Evolutionary conservation across 2,113 vertebrate genomes (phyloP).

Genomic region (Chrysemys picta): DNA sequence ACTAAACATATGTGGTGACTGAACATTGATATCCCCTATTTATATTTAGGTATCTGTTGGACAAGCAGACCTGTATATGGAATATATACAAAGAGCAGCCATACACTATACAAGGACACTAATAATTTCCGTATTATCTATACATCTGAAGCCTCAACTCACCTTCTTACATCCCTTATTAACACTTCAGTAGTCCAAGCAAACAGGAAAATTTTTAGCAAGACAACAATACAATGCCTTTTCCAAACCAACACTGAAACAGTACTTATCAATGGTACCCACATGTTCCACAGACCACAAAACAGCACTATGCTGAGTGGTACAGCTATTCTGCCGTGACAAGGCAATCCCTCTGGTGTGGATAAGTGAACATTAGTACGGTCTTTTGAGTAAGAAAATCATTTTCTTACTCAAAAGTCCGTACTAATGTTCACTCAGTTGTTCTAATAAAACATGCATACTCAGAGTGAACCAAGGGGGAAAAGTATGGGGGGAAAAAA

Average conservation of each 20-base stretch:
- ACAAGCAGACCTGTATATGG: not conserved
- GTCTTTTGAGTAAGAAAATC: too few species aligned
- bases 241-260: constrained; percentile 35
- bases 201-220: not conserved
- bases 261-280: constrained; percentile 57
- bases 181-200: not conserved
- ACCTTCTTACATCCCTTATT: not conserved
- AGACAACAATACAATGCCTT: not conserved
- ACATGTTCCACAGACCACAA: constrained; percentile 66
- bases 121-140: not conserved
- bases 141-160: not conserved
- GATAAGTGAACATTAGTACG: not conserved
- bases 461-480: constrained; percentile 69
- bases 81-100: not conserved
- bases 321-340: constrained; percentile 53
- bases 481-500: constrained; percentile 51
- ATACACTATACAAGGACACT: not conserved
- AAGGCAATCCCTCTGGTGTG: constrained; percentile 57
- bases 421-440: constrained; percentile 65
- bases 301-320: constrained; percentile 66
- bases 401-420: constrained; percentile 56
- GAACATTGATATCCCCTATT: not conserved
- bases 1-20: not conserved
- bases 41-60: not conserved
- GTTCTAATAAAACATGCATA: constrained; percentile 67